These are phyloP conservation scores for Passer domesticus DNA, from an alignment of 2,113 vertebrate species.

Conservation along the genomic window DNA sequence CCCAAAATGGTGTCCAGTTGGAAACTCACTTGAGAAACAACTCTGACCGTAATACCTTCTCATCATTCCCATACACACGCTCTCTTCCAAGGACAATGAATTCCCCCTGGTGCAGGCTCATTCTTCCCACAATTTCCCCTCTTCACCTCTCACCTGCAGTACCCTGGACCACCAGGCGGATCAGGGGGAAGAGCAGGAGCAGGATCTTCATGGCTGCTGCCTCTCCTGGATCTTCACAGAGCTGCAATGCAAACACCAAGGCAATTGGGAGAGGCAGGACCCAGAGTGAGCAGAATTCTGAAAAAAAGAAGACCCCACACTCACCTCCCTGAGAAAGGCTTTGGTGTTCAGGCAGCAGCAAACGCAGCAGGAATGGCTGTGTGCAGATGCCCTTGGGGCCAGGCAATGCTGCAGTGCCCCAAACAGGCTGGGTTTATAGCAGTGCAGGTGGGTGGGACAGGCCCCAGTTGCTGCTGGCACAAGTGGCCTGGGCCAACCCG, in stretches of 20 bases:
- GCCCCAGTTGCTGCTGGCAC: too few relatives aligned
- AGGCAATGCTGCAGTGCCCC: too few relatives aligned
- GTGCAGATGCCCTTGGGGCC: too few relatives aligned
- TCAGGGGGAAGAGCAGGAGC: not conserved
- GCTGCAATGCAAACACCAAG: not conserved
- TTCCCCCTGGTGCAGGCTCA: not conserved
- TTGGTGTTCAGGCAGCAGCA: too few relatives aligned
- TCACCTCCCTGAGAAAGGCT: not conserved
- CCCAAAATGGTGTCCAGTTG: fast-evolving
- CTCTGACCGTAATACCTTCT: too few relatives aligned
- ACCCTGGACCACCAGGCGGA: not conserved
- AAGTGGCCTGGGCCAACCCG: too few relatives aligned
- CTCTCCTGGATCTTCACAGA: fast-evolving
- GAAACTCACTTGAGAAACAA: not conserved
- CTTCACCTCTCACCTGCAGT: not conserved
- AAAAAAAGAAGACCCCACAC: not conserved
- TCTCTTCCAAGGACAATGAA: fast-evolving
- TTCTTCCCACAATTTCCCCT: not conserved
- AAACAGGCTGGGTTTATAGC: too few relatives aligned
- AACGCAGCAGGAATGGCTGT: too few relatives aligned
- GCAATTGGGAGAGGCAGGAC: not conserved
- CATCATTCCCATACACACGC: fast-evolving
- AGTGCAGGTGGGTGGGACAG: too few relatives aligned
- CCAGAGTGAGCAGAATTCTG: not conserved
- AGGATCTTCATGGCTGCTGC: not conserved